Conservation (phyloP, 1,140 invertebrate genomes). For the Hermatobates lingyangjiaoensis region DNA sequence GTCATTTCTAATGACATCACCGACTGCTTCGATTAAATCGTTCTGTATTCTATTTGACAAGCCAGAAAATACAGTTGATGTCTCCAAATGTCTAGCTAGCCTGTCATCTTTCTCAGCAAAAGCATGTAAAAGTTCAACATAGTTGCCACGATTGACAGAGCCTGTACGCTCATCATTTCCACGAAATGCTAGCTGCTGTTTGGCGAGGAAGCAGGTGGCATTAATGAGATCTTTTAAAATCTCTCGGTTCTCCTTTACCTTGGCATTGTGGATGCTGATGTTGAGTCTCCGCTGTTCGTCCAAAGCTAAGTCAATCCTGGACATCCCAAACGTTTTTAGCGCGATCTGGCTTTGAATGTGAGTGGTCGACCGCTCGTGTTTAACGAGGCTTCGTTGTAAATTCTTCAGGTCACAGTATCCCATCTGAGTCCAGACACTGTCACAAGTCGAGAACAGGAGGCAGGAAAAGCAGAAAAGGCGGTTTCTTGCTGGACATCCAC, state of each 20-base stretch:
- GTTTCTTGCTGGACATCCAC: no score
- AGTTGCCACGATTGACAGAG: slow-evolving; percentile 19
- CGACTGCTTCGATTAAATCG: neutral
- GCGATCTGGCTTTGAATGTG: no score
- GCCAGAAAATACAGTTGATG: slow-evolving; percentile 1
- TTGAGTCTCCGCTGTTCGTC: no score
- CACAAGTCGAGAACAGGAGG: no score
- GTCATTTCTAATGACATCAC: neutral
- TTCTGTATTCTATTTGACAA: neutral
- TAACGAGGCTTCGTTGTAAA: no score
- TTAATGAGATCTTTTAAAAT: slow-evolving; percentile 15
- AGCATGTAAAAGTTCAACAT: slow-evolving; percentile 18
- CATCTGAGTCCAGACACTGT: no score
- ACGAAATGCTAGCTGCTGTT: slow-evolving; percentile 21
- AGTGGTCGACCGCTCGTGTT: no score
- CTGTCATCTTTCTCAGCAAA: slow-evolving; percentile 14
- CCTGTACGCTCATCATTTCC: slow-evolving; percentile 18
- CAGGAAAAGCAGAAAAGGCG: no score
- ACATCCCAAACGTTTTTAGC: neutral
- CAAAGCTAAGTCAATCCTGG: neutral
- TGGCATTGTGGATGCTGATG: slow-evolving; percentile 7
- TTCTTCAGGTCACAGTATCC: no score
- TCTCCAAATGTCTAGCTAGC: slow-evolving; percentile 12
- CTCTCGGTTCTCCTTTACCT: slow-evolving; percentile 4
- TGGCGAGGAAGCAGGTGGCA: slow-evolving; percentile 18